Conservation (phyloP, 2,888 invertebrate species). For the Lasioglossum leucozonium region DNA sequence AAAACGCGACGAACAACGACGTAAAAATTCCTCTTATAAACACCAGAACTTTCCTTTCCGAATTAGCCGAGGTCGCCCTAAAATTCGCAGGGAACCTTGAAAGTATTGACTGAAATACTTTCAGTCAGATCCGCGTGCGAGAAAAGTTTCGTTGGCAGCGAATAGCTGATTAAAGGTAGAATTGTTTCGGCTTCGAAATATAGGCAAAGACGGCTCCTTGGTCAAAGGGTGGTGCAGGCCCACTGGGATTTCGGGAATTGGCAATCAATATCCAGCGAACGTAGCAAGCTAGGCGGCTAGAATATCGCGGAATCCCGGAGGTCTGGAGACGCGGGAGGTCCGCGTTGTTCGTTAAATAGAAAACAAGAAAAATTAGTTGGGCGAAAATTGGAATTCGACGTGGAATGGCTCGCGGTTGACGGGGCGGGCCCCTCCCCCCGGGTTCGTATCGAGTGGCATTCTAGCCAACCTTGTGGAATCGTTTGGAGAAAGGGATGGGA, state of each 20-base stretch:
- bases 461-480: slow-evolving; percentile 32
- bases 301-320: background rate
- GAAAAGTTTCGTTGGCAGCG: background rate
- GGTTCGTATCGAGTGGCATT: slow-evolving; percentile 31
- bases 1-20: background rate
- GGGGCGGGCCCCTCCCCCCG: slow-evolving; percentile 48
- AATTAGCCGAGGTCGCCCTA: background rate
- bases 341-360: background rate
- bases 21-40: background rate
- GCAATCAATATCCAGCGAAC: background rate
- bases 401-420: slow-evolving; percentile 19
- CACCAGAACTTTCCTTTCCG: background rate
- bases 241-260: background rate
- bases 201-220: background rate
- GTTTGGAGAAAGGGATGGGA: slow-evolving; percentile 27
- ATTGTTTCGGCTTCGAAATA: background rate
- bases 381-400: background rate
- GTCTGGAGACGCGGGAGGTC: background rate
- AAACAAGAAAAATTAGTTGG: too few species aligned
- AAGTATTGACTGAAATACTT: background rate
- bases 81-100: background rate
- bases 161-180: background rate
- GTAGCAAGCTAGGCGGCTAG: background rate
- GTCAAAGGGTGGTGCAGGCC: background rate
- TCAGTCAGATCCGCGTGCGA: background rate